Percentiles rank a stretch among this genome's conserved stretches.
Evolutionary conservation across 2,888 invertebrate genomes (phyloP).

Genomic region (Andrena hattorfiana): DNA sequence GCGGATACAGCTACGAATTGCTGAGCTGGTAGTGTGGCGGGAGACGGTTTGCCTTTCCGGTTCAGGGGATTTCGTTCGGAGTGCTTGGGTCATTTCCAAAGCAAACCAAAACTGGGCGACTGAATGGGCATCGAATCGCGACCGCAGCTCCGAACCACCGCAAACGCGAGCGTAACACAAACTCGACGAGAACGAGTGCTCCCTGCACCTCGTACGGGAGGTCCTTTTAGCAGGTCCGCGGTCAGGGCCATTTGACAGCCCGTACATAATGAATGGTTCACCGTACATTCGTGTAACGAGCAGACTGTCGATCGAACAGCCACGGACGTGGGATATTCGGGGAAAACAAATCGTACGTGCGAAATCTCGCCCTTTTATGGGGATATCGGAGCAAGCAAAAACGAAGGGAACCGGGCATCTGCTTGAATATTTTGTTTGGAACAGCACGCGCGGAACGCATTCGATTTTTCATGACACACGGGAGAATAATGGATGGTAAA

Average conservation of each 20-base stretch:
- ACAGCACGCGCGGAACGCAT: neutral
- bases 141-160: constrained; percentile 78
- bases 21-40: constrained; percentile 63
- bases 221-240: constrained; percentile 80
- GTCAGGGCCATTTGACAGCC: constrained; percentile 79
- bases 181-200: constrained; percentile 74
- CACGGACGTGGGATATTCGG: constrained; percentile 45
- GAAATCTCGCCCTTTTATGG: constrained; percentile 33
- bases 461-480: constrained; percentile 8
- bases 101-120: constrained; percentile 82
- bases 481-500: neutral
- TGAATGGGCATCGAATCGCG: constrained; percentile 82
- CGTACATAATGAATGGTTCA: constrained; percentile 78
- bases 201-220: constrained; percentile 52
- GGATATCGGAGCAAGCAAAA: constrained; percentile 19
- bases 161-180: constrained; percentile 81
- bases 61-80: constrained; percentile 76
- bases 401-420: constrained; percentile 9
- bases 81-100: constrained; percentile 83
- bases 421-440: constrained; percentile 7
- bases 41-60: constrained; percentile 79
- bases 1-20: constrained; percentile 62
- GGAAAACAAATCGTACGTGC: constrained; percentile 56
- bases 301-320: constrained; percentile 55
- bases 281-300: constrained; percentile 61